phyloP scores from a whole-genome alignment of 2,888 invertebrate genomes.

The Catocala sponsa region DNA sequence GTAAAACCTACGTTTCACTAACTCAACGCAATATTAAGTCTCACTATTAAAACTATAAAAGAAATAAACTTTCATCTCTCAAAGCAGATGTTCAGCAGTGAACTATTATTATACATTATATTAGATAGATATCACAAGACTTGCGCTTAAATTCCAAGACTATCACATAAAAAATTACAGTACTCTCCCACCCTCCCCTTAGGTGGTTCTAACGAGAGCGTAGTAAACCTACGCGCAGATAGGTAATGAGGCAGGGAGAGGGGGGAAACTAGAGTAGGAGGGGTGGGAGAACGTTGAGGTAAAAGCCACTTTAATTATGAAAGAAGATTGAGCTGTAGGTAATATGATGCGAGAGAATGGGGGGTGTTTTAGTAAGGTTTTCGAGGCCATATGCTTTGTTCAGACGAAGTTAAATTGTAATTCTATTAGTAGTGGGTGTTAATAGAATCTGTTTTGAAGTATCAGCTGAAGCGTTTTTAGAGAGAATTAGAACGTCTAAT shows the following conservation, averaged over 20 bases:
- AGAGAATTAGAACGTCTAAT: no score
- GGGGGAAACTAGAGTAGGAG: constrained; percentile 38
- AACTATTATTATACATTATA: neutral
- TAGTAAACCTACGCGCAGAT: constrained; percentile 69
- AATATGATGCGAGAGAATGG: constrained; percentile 56
- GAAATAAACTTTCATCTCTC: no score
- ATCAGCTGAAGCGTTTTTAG: no score
- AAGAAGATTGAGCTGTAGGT: constrained; percentile 81
- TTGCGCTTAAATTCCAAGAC: constrained; percentile 10
- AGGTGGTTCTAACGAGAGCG: constrained; percentile 44
- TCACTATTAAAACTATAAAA: no score
- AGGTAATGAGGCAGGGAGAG: constrained; percentile 76
- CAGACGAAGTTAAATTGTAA: neutral
- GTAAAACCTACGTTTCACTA: no score
- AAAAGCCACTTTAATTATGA: constrained; percentile 85
- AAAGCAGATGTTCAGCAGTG: no score
- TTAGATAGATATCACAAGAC: neutral
- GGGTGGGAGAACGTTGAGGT: constrained; percentile 58
- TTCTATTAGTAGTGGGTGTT: neutral
- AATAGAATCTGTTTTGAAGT: no score
- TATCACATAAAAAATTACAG: constrained; percentile 38
- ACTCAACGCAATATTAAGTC: no score
- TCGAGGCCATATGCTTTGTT: constrained; percentile 1
- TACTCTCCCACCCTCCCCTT: constrained; percentile 23
- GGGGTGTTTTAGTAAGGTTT: constrained; percentile 31